A percentile compares a stretch with the other conserved stretches of the same genome.
Conservation (phyloP, 2,113 vertebrate genomes). For the Patagioenas fasciata region DNA sequence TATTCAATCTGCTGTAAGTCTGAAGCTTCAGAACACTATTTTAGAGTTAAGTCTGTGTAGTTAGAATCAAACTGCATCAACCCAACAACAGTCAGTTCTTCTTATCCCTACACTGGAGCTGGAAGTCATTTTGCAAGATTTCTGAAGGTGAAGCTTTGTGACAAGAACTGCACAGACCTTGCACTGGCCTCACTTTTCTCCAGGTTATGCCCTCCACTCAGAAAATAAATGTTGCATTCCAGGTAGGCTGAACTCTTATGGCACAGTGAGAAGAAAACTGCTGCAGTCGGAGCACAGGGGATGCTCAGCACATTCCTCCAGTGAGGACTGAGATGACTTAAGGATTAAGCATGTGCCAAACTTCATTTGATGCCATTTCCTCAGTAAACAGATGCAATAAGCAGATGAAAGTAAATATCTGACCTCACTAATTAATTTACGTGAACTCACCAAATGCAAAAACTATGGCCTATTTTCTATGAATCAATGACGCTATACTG, state of each 20-base stretch:
- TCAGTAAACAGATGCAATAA: neutral
- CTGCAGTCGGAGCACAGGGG: neutral
- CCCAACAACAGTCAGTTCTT: neutral
- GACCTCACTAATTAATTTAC: neutral
- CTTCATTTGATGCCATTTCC: neutral
- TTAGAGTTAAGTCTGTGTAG: neutral
- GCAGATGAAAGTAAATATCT: neutral
- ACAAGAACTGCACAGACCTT: neutral
- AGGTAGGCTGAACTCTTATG: neutral
- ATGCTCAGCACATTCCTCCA: neutral
- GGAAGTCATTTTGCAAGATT: neutral
- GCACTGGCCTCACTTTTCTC: neutral
- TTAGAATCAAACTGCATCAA: neutral
- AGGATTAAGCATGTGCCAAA: neutral
- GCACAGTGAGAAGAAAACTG: neutral
- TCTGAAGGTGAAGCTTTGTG: neutral
- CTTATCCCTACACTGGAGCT: neutral
- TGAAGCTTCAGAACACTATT: neutral
- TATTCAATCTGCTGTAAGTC: neutral
- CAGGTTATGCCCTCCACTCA: neutral
- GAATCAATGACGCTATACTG: neutral
- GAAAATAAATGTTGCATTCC: neutral
- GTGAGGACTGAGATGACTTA: neutral
- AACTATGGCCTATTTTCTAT: neutral
- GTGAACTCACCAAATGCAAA: neutral